Base-by-base conservation (phyloP, 2,113 vertebrate genomes). In the Hucho hucho region DNA sequence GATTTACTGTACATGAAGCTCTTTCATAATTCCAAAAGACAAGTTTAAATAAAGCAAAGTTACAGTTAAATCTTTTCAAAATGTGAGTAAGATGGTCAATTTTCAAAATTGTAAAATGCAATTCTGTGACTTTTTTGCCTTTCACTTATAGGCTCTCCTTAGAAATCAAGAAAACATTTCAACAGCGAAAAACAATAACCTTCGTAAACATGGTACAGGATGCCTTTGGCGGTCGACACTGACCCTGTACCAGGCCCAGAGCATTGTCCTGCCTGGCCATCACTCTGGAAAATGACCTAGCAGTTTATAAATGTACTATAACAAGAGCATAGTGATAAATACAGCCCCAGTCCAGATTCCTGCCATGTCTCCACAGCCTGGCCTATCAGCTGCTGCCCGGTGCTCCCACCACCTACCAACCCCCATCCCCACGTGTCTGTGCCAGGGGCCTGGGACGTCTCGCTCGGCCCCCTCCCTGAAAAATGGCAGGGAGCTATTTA, bases 401-500 rank as follows among this genome's bases (percentile, higher is more conserved):
- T 26, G 77, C 70, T 69, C 46, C 63, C 24, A 49, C 56, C 43
- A 58, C 56, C 22, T 16, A 16, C 11, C 22, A 18, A 24, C 53
- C 26, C 47, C 24, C 71, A 4, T 53, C 64, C 61, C 49, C 26
- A 68, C 9, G 9, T 12, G 49, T 49, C 47, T 53, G 43, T 69
- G 28, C 63, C 59, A 26, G 22, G 28, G 18, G 22, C 22, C 29
- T 70, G 16, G 49, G 28, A 25, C 14, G 0, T 49, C 18, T 29
- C 4, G 26, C 29, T 32, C 29, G 0, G 26, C 65, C 29, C 18
- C 29, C 2, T 29, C 65, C 70, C 66, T 79, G 13, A 67, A 78
- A 73, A 63, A 79, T 78, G 72, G 75, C 80, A 76, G 73, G 6
- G 67, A 68, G 67, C 69, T 83, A 80, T 83, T 84, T 78, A 70